phyloP scores from a whole-genome alignment of 1,140 invertebrate genomes.

The Caenorhabditis latens region DNA sequence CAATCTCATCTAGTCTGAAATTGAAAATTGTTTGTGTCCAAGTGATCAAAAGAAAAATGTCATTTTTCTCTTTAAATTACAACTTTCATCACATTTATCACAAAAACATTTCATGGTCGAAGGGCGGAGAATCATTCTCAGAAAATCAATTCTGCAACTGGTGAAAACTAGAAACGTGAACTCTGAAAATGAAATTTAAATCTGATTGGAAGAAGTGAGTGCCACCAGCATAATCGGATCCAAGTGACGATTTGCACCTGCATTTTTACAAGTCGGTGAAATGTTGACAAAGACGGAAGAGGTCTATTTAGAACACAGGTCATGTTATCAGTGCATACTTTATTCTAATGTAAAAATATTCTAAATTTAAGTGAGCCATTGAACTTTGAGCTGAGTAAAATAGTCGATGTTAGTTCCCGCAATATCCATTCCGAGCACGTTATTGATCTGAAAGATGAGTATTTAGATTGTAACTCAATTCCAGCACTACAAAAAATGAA shows the following conservation, averaged over 20 bases:
- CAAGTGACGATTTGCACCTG: slow-evolving; percentile 5
- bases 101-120: not conserved
- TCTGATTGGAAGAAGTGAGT: too few relatives aligned
- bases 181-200: too few relatives aligned
- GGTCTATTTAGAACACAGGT: not conserved
- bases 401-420: slow-evolving; percentile 9
- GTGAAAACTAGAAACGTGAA: too few relatives aligned
- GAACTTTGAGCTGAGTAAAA: slow-evolving; percentile 21
- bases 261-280: not conserved
- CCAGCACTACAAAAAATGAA: not conserved
- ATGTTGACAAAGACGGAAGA: too few relatives aligned
- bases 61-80: not conserved
- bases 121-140: not conserved
- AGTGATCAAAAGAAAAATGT: not conserved
- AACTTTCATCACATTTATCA: not conserved
- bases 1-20: not conserved
- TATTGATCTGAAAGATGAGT: slow-evolving; percentile 50
- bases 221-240: not conserved
- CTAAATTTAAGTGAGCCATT: slow-evolving; percentile 11
- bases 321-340: not conserved
- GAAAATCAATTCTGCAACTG: too few relatives aligned
- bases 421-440: slow-evolving; percentile 58
- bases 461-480: not conserved
- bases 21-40: not conserved
- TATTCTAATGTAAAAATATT: not conserved